Evolutionary conservation across 1,140 invertebrate species (phyloP).

Genomic region (Brachionus angularis): DNA sequence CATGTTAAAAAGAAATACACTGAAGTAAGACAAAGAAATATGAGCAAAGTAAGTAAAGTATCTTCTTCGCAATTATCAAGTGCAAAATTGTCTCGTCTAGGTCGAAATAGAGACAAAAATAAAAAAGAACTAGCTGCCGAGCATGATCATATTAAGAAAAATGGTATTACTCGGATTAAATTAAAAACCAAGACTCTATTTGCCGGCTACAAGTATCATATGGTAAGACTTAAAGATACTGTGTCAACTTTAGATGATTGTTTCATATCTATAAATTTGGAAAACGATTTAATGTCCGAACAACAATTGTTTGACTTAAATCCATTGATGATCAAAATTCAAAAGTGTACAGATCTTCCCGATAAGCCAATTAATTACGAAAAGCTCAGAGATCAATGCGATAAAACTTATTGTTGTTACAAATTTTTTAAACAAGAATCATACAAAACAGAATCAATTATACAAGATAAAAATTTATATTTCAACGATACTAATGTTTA

Average conservation of each 20-base stretch:
- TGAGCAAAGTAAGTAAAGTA: slow-evolving; percentile 34
- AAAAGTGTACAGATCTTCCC: slow-evolving; percentile 52
- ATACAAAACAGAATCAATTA: slow-evolving; percentile 49
- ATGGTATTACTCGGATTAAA: slow-evolving; percentile 51
- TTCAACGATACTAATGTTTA: slow-evolving; percentile 56
- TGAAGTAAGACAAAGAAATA: slow-evolving; percentile 45
- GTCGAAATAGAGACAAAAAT: slow-evolving; percentile 46
- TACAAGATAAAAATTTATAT: slow-evolving; percentile 51
- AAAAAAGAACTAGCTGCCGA: slow-evolving; percentile 48
- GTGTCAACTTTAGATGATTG: slow-evolving; percentile 51
- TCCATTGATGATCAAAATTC: slow-evolving; percentile 54
- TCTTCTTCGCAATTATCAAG: neutral
- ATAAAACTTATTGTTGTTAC: slow-evolving; percentile 53
- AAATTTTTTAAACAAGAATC: slow-evolving; percentile 51
- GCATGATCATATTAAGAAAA: slow-evolving; percentile 50
- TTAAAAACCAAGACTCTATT: slow-evolving; percentile 51
- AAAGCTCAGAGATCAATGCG: slow-evolving; percentile 52
- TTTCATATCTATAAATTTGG: slow-evolving; percentile 51
- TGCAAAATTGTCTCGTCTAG: neutral
- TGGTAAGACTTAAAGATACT: slow-evolving; percentile 49
- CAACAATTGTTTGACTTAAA: slow-evolving; percentile 51
- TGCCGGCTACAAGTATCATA: slow-evolving; percentile 50
- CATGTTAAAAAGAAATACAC: slow-evolving; percentile 37
- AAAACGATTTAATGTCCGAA: slow-evolving; percentile 50
- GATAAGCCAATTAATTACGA: slow-evolving; percentile 49